Percentiles rank a stretch among this genome's conserved stretches.
Evolutionary conservation across 2,888 invertebrate genomes (phyloP).

Genomic region (Rotaria sp.): DNA sequence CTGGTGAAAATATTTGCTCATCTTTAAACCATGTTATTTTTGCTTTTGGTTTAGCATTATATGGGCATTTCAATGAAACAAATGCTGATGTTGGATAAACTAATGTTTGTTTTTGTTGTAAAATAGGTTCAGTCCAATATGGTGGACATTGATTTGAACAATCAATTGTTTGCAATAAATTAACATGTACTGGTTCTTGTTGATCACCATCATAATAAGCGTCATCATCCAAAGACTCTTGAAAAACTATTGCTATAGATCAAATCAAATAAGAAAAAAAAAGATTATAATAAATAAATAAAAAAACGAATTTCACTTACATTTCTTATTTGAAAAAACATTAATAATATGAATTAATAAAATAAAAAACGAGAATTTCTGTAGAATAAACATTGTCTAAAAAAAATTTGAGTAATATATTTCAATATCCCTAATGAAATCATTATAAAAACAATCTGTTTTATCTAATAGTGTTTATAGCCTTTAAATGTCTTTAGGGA

Average conservation of each 20-base stretch:
- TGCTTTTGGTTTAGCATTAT: not conserved
- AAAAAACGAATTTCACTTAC: not conserved
- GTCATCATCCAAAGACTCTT: not conserved
- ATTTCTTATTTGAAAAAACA: not conserved
- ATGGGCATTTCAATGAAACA: slow-evolving; percentile 6
- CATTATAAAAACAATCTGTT: too few relatives aligned
- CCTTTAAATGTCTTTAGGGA: too few relatives aligned
- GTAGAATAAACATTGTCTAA: not conserved
- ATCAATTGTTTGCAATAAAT: slow-evolving; percentile 2
- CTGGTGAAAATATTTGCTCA: not conserved
- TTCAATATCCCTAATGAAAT: too few relatives aligned
- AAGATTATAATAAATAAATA: too few relatives aligned
- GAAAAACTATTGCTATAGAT: not conserved
- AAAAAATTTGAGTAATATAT: not conserved
- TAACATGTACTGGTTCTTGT: not conserved
- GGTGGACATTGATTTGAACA: slow-evolving; percentile 1
- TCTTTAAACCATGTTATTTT: slow-evolving; percentile 8
- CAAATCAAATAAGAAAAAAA: not conserved
- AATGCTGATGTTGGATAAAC: slow-evolving; percentile 2
- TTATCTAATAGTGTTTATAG: too few relatives aligned
- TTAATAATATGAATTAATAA: not conserved
- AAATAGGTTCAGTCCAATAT: not conserved
- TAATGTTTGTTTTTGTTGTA: slow-evolving; percentile 17
- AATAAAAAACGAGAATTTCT: not conserved
- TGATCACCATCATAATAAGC: slow-evolving; percentile 24